These are phyloP conservation scores for Papilio xuthus DNA, from an alignment of 1,140 invertebrate genomes.

Conservation along the genomic window DNA sequence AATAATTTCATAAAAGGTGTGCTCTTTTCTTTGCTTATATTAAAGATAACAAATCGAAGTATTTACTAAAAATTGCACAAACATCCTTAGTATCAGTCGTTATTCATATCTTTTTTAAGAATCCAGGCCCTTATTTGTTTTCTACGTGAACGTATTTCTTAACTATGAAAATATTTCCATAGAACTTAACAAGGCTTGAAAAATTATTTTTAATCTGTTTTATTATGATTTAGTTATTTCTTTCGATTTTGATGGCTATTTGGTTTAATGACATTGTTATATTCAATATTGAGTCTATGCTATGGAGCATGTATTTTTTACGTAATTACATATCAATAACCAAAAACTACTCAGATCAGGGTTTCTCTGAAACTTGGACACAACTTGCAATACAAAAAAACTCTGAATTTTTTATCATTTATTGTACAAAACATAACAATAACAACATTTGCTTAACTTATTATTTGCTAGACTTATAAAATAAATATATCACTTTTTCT, in stretches of 20 bases:
- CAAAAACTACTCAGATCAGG: too few species aligned
- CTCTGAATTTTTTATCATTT: conserved; percentile 7
- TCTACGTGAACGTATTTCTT: neutral
- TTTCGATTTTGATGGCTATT: too few species aligned
- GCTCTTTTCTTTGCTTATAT: neutral
- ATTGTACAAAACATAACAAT: conserved; percentile 25
- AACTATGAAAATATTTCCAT: neutral
- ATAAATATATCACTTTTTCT: conserved; percentile 44
- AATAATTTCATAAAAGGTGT: neutral
- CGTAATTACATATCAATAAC: too few species aligned
- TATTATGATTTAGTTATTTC: too few species aligned
- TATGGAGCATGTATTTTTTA: too few species aligned
- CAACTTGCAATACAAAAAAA: neutral
- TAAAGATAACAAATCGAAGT: neutral
- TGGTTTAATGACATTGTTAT: too few species aligned
- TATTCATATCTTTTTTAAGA: neutral
- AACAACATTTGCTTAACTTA: conserved; percentile 29
- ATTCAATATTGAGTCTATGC: too few species aligned
- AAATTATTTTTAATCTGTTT: too few species aligned
- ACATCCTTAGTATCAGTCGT: neutral
- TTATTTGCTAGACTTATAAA: conserved; percentile 25
- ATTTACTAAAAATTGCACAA: neutral
- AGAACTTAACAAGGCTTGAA: too few species aligned
- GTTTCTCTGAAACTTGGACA: neutral
- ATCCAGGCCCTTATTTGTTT: neutral